phyloP scores from a whole-genome alignment of 1,140 invertebrate genomes.

The Mactra quadrangularis region DNA sequence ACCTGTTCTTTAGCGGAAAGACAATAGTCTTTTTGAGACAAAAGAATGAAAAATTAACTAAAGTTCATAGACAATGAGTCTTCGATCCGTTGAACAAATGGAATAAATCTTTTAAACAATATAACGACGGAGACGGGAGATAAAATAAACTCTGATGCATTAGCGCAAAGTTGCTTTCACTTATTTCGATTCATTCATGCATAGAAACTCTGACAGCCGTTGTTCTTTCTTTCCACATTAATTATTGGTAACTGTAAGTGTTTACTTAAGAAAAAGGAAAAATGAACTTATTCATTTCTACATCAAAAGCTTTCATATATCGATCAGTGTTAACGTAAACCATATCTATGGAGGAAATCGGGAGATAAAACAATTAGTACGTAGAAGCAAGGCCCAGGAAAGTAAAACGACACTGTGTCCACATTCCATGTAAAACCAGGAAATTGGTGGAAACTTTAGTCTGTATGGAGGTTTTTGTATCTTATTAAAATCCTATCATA shows the following conservation, averaged over 20 bases:
- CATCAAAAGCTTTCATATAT: constrained; percentile 45
- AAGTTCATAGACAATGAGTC: constrained; percentile 48
- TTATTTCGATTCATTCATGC: constrained; percentile 43
- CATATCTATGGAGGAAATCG: constrained; percentile 49
- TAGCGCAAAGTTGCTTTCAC: constrained; percentile 31
- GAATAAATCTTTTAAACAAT: constrained; percentile 62
- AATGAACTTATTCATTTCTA: constrained; percentile 50
- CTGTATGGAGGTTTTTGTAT: not conserved
- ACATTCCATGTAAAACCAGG: constrained; percentile 5
- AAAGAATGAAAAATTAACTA: constrained; percentile 62
- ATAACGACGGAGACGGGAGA: constrained; percentile 32
- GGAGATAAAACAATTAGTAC: constrained; percentile 13
- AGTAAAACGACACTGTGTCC: constrained; percentile 25
- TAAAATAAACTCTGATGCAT: constrained; percentile 58
- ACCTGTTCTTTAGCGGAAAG: constrained; percentile 29
- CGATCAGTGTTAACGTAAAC: constrained; percentile 9
- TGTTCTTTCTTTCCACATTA: constrained; percentile 60
- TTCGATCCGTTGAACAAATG: constrained; percentile 51
- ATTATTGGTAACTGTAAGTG: constrained; percentile 52
- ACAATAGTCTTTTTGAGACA: constrained; percentile 53
- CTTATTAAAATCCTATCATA: not conserved
- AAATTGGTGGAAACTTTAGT: constrained; percentile 4
- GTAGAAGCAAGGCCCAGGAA: constrained; percentile 9
- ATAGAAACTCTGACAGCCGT: constrained; percentile 45
- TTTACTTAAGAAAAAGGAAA: constrained; percentile 64